Percentiles rank a stretch among this genome's conserved stretches.
phyloP scores from a whole-genome alignment of 2,113 vertebrate species.

The Phoxinus phoxinus region DNA sequence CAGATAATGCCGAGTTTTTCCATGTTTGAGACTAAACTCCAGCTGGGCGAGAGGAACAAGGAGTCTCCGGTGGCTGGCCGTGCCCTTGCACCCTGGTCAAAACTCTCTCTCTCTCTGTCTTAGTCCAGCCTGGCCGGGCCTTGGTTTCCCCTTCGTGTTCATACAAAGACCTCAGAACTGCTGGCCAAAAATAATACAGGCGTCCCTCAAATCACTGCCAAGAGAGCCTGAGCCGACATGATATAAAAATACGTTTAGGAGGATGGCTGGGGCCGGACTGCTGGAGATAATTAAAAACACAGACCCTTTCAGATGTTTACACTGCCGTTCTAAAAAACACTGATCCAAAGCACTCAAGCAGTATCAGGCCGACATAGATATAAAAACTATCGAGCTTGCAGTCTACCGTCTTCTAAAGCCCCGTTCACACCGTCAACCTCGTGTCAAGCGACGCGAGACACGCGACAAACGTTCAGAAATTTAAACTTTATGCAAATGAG shows the following conservation, averaged over 20 bases:
- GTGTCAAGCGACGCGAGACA: too few relatives aligned
- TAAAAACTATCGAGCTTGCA: not conserved
- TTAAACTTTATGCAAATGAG: too few relatives aligned
- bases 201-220: constrained; percentile 55
- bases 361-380: not conserved
- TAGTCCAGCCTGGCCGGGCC: constrained; percentile 7
- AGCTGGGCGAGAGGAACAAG: constrained; percentile 25
- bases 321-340: constrained; percentile 40
- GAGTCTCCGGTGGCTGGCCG: constrained; percentile 14
- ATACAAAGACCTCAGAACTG: constrained; percentile 49
- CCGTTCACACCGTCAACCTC: too few relatives aligned
- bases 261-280: constrained; percentile 52
- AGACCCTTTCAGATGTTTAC: constrained; percentile 59
- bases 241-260: constrained; percentile 61
- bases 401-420: not conserved
- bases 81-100: not conserved
- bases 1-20: not conserved
- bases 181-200: constrained; percentile 59
- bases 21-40: constrained; percentile 30
- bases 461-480: too few relatives aligned
- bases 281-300: constrained; percentile 66
- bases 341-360: not conserved
- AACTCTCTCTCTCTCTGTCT: constrained; percentile 16
- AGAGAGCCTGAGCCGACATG: constrained; percentile 45
- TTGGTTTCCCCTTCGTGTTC: constrained; percentile 45